Base-by-base conservation (phyloP, 2,113 vertebrate species). In the Thalassoma bifasciatum region DNA sequence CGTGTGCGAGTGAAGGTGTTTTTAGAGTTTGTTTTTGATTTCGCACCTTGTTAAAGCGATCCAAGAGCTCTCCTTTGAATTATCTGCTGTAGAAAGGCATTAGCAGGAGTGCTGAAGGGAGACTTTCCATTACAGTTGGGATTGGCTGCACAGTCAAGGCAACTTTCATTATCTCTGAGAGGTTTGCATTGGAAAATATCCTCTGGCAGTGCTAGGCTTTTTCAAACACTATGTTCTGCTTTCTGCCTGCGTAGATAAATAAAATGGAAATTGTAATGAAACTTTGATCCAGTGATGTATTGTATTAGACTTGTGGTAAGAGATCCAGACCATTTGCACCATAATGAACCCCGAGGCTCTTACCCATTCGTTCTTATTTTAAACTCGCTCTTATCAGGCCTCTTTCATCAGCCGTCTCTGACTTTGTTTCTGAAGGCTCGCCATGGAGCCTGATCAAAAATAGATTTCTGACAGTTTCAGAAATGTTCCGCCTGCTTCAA, bases 221-320 rank as follows among this genome's bases (percentile, higher is more conserved):
- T 60, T 80, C 65, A 82, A 70, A 64, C 58, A 22, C 34, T 58
- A 40, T 0, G 59, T 75, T 79, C 64, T 66, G 1, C 59, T 68
- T 49, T 84, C 62, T 75, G 71, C 54, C 42, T 56, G 42, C 34
- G 26, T 53, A 50, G 71, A 79, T 76, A 64, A 83, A 83, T 76
- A 72, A 81, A 88, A 80, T 57, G 17, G 24, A 30, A 83, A 75
- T 66, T 63, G 8, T 59, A 77, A 80, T 83, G 56, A 88, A 83
- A 59, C 66, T 17, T 53, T 68, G 51, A 87, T 85, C 57, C 42
- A 30, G 26, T 64, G 52, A 87, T 70, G 66, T 49, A 58, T 68
- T 82, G 65, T 67, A 59, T 68, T 30, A 57, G 58, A 23, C 34
- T 62, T n/a, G 24, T 66, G 51, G 37, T 59, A 22, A 70, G 30